Percentiles rank a stretch among this genome's conserved stretches.
These are phyloP conservation scores for Timandra comae DNA, from an alignment of 2,888 invertebrate species.

Conservation along the genomic window DNA sequence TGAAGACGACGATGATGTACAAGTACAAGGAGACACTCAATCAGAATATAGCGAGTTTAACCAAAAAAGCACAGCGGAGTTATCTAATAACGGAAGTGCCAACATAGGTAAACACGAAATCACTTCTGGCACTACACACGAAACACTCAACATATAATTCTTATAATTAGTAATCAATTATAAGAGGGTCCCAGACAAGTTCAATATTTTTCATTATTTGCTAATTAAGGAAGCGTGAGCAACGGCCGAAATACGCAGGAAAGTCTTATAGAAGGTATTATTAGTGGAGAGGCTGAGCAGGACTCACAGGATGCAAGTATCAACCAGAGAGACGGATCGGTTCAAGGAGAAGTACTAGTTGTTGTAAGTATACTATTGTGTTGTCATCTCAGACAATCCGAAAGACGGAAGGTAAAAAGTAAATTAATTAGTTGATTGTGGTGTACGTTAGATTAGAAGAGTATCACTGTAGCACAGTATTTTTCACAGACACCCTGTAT, in stretches of 20 bases:
- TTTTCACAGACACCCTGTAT: conserved; percentile 61
- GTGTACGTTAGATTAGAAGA: conserved; percentile 62
- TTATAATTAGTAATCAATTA: conserved; percentile 45
- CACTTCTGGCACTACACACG: conserved; percentile 65
- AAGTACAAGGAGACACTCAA: conserved; percentile 65
- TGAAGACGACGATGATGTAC: conserved; percentile 75
- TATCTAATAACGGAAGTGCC: conserved; percentile 56
- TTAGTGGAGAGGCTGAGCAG: conserved; percentile 64
- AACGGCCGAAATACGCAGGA: conserved; percentile 63
- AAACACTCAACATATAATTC: conserved; percentile 56
- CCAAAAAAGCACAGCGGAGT: conserved; percentile 55
- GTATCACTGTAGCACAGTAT: conserved; percentile 65
- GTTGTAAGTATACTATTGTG: conserved; percentile 63
- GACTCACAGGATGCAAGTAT: conserved; percentile 72
- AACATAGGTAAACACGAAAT: conserved; percentile 62
- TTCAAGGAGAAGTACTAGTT: conserved; percentile 55
- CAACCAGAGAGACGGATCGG: conserved; percentile 50
- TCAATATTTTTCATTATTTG: conserved; percentile 74
- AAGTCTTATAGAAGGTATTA: conserved; percentile 69
- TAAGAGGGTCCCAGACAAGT: conserved; percentile 69
- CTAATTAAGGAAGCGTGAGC: conserved; percentile 71
- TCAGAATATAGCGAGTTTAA: conserved; percentile 60
- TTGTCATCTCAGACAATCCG: conserved; percentile 45
- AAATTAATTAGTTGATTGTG: conserved; percentile 61
- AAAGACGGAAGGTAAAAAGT: conserved; percentile 58